Conservation (phyloP, 2,113 vertebrate genomes). For the Poecilia latipinna region DNA sequence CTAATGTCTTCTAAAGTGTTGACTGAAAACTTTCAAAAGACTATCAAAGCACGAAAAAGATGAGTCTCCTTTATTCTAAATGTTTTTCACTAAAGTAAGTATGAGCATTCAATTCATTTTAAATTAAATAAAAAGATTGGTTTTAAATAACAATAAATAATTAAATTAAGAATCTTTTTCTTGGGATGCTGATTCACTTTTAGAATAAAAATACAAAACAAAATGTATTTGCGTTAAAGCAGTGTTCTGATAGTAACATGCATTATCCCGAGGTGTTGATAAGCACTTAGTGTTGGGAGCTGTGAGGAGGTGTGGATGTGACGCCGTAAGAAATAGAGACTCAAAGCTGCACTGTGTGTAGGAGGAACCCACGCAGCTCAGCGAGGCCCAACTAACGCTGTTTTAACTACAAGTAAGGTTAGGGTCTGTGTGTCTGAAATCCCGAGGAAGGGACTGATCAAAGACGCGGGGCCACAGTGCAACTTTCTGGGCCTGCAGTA, state of each 20-base stretch:
- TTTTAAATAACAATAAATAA: no score
- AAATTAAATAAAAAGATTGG: no score
- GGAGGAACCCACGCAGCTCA: constrained; percentile 67
- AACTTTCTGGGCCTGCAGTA: constrained; percentile 46
- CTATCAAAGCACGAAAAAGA: no score
- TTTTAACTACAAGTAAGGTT: constrained; percentile 57
- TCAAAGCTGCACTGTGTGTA: constrained; percentile 59
- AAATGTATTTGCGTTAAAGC: not conserved
- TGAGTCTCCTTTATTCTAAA: no score
- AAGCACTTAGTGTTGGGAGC: constrained; percentile 44
- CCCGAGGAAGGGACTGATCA: constrained; percentile 77
- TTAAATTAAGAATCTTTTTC: not conserved
- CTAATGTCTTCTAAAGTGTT: no score
- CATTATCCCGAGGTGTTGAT: constrained; percentile 33
- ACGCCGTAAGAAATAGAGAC: constrained; percentile 55
- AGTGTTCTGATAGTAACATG: not conserved
- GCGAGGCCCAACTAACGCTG: constrained; percentile 44
- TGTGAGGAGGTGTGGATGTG: constrained; percentile 58
- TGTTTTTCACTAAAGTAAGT: no score
- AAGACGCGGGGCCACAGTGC: constrained; percentile 68
- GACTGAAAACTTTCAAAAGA: no score
- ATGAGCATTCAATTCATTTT: no score
- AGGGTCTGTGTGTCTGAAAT: constrained; percentile 63
- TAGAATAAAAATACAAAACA: not conserved
- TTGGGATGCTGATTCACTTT: not conserved